Evolutionary conservation across 2,797 vertebrate species (phyloP), one percentile per base, ranked within the genome.

Genomic region (Alcedo atthis): DNA sequence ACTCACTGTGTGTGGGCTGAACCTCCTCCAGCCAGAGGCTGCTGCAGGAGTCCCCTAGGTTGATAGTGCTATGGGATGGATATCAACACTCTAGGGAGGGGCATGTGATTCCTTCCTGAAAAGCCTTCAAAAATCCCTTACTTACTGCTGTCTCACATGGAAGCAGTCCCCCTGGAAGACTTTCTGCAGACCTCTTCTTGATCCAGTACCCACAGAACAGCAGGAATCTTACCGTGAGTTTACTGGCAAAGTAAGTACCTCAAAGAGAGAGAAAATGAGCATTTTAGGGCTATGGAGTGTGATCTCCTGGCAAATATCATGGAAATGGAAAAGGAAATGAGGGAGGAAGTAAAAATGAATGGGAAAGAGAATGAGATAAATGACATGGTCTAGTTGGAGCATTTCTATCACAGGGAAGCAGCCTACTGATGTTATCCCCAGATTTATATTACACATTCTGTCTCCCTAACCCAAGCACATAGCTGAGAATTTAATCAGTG

Each of bases 401-500:
- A 46, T 40, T 92, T 81, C 51, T 79, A 1, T 58, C 58, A 15
- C 9, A 43, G 43, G 70, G 67, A 81, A 83, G 37, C 58, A 80
- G 42, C 2, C 33, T 40, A 3, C 21, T 49, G 61, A 66, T 66
- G 59, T 81, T 92, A 87, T 86, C 63, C 69, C 40, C 40, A 63
- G 17, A 32, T 73, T 61, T 58, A 74, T 75, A 79, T 62, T 17
- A 55, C 20, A 53, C 26, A 37, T 84, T 87, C 85, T 70, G 19
- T 35, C 58, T 61, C 54, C 14, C 37, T 46, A 85, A 58, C 24
- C 26, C 58, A 58, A 81, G 83, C 53, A 71, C 77, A 40, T 62
- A 84, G 77, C 55, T 81, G 70, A 55, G 79, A 71, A 91, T 90
- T 93, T 92, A 75, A 78, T 92, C 90, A 84, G 51, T 43, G 51